Base-by-base conservation (phyloP, 1,140 invertebrate species). In the Plodia interpunctella region DNA sequence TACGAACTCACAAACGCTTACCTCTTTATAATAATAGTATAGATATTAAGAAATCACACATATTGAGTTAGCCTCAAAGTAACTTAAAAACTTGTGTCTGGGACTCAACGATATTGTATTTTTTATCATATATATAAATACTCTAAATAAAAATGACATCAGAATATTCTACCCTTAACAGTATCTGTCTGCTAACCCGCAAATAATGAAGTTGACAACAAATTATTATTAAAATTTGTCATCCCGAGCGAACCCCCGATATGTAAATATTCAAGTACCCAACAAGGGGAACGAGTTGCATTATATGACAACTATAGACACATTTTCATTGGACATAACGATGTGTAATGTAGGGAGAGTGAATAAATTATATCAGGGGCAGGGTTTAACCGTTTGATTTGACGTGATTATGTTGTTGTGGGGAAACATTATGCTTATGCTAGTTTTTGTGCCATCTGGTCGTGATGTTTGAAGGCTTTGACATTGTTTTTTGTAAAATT, bases 251-350 rank as follows among this genome's bases (percentile, higher is more conserved):
- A 78, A 75, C 80, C 80, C 72, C 78, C 70, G 62, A 78, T n/a
- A 83, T 84, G 74, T 81, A 83, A n/a, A 83, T 78, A 83, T 82
- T 71, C 70, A 87, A 83, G 81, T 78, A 81, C 80, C 70, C 70
- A 87, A 83, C 81, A 84, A 81, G 70, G 38, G 65, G 68, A 73
- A 78, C 82, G 69, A 66, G 80, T 75, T 74, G 55, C 68, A 74
- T 75, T 72, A 71, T 71, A 61, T 60, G 66, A 68, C 74, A 72
- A 78, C 76, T 80, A 75, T 54, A 73, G 75, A 70, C 70, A 65
- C 68, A 57, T 65, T 74, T 72, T 78, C 72, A 81, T 85, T 81
- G 78, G 75, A 60, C 68, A 69, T 63, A 72, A 63, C 68, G 55
- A 70, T 52, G 58, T 65, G 64, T 69, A 68, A 73, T 78, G 67